These are phyloP conservation scores for Peromyscus nudipes DNA, from an alignment of 2,797 vertebrate species.

Conservation along the genomic window DNA sequence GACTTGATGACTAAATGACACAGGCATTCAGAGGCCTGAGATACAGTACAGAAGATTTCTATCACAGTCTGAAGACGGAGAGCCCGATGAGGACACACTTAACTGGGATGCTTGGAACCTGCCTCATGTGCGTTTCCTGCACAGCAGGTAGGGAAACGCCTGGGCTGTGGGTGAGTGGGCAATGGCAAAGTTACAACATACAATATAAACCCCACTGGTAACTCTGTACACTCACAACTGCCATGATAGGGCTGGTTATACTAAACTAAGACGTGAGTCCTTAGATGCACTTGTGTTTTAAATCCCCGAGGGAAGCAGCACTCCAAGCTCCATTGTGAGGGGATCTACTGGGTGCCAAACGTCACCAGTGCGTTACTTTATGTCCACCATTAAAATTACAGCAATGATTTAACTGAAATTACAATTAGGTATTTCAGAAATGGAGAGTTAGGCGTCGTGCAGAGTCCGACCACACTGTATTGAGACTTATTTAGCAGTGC, in stretches of 20 bases:
- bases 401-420: conserved; percentile 9
- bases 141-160: neutral
- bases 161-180: neutral
- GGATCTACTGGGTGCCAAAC: conserved; percentile 10
- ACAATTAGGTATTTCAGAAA: conserved; percentile 31
- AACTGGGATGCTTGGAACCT: neutral
- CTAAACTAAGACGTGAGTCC: neutral
- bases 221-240: conserved; percentile 7
- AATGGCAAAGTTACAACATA: neutral
- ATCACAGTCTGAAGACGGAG: neutral
- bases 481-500: conserved; percentile 1
- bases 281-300: neutral
- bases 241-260: neutral
- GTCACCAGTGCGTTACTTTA: neutral
- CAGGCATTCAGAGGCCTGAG: conserved; percentile 15
- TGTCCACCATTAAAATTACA: neutral
- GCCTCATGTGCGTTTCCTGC: neutral
- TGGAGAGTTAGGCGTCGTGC: neutral
- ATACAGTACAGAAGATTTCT: neutral
- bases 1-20: conserved; percentile 42
- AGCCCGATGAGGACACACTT: neutral
- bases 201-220: neutral
- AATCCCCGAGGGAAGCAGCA: neutral
- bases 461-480: neutral
- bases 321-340: neutral